Conservation (phyloP, 1,140 invertebrate genomes). For the Alviniconcha marisindica region DNA sequence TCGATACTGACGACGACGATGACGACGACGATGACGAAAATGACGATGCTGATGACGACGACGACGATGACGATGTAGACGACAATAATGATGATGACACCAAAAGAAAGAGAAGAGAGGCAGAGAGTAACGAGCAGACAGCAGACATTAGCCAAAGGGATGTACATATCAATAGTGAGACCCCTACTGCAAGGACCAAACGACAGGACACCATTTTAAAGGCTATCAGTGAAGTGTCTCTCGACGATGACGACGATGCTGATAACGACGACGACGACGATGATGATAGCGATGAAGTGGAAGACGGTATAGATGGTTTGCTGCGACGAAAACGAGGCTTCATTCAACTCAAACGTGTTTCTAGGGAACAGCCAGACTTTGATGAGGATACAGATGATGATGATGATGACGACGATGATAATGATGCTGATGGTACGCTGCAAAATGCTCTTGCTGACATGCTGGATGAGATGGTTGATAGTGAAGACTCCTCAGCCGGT, state of each 20-base stretch:
- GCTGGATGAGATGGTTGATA: slow-evolving; percentile 32
- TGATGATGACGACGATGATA: background rate
- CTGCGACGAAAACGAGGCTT: background rate
- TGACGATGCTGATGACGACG: too few relatives aligned
- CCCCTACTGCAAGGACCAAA: too few relatives aligned
- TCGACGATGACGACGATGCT: background rate
- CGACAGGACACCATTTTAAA: too few relatives aligned
- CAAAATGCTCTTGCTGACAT: slow-evolving; percentile 18
- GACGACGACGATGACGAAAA: too few relatives aligned
- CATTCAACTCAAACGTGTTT: background rate
- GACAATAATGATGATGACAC: too few relatives aligned
- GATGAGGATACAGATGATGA: background rate
- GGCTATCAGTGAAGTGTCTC: too few relatives aligned
- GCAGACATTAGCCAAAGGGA: too few relatives aligned
- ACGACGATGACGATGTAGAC: too few relatives aligned
- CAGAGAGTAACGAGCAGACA: too few relatives aligned
- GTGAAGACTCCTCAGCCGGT: background rate
- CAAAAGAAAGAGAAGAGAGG: too few relatives aligned
- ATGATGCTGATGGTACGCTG: slow-evolving; percentile 16
- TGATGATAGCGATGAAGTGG: background rate
- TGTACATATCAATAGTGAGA: too few relatives aligned
- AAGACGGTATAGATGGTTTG: background rate
- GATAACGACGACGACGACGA: background rate
- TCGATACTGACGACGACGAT: too few relatives aligned
- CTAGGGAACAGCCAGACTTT: background rate